Base-by-base conservation (phyloP, 2,797 vertebrate genomes). In the Neopelma chrysocephalum region DNA sequence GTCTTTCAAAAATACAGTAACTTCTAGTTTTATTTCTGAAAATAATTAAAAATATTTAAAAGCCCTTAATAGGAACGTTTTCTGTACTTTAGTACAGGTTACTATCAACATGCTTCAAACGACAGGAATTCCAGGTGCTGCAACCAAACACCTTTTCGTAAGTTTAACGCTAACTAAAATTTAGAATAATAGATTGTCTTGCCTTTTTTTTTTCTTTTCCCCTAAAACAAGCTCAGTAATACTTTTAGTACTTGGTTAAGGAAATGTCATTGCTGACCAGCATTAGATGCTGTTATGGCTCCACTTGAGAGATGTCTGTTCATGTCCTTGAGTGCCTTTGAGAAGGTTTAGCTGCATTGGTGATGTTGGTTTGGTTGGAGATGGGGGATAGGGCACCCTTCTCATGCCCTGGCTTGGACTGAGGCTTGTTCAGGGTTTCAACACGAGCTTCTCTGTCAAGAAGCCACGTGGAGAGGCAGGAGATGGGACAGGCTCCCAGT, bases 331-430 rank as follows among this genome's bases (percentile, higher is more conserved):
- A 50, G 57, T 5, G 1, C 51, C 47, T 73, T 45, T 18, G 54
- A n/a, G 75, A 60, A 56, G 25, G 14, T 80, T 87, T 9, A 15
- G n/a, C 42, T 57, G 19, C 23, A 10, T 2, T 0, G 1, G 7
- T 9, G n/a, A 34, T 5, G 21, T 2, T 36, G 14, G 5, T 56
- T 45, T 36, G 45, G 54, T 10, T 12, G 34, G 26, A 42, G 23
- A 27, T 15, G 38, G 23, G 29, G 19, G 10, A 40, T 18, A 4
- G 0, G 1, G 19, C 0, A 1, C 11, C 2, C 36, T 25, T 40
- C 40, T 9, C 1, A 1, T 73, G 45, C n/a, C 13, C 72, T 61
- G 68, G 20, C 15, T 45, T n/a, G 23, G 42, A 22, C 36, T 48
- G 61, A 42, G 40, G 38, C 15, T 50, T 47, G 31, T 21, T 43